A percentile compares a stretch with the other conserved stretches of the same genome.
phyloP scores from a whole-genome alignment of 2,888 invertebrate genomes.

The Noctua pronuba region DNA sequence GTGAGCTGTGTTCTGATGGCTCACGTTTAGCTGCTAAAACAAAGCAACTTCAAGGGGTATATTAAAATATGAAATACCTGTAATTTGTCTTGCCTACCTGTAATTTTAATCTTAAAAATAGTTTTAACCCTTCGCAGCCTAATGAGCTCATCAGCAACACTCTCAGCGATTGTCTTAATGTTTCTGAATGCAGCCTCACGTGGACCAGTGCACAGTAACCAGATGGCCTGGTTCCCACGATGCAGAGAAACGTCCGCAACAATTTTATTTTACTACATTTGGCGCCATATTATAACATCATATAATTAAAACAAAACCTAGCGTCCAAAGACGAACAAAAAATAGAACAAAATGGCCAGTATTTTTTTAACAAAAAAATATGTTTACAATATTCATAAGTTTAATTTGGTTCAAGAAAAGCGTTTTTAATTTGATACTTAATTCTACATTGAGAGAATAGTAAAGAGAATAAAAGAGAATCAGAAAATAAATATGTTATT shows the following conservation, averaged over 20 bases:
- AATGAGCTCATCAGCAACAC: constrained; percentile 99
- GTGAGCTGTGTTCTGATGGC: neutral
- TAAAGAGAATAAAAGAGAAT: no score
- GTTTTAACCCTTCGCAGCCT: constrained; percentile 99
- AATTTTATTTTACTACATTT: no score
- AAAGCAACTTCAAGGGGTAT: neutral
- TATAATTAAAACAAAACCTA: neutral
- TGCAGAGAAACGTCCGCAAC: constrained; percentile 99
- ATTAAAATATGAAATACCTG: neutral
- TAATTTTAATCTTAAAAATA: no score
- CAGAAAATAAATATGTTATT: no score
- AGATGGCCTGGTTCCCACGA: constrained; percentile 99
- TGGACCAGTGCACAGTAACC: constrained; percentile 99
- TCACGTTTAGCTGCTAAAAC: no score
- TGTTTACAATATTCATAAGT: neutral
- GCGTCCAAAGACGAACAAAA: no score
- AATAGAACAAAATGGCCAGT: neutral
- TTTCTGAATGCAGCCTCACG: constrained; percentile 99
- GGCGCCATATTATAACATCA: no score
- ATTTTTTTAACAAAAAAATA: neutral
- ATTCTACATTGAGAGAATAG: neutral
- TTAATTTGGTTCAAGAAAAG: neutral
- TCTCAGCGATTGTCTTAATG: constrained; percentile 99
- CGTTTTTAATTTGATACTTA: neutral
- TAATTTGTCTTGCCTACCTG: no score